Evolutionary conservation across 2,797 vertebrate species (phyloP), one percentile per base, ranked within the genome.

Genomic region (Malurus leucopterus): DNA sequence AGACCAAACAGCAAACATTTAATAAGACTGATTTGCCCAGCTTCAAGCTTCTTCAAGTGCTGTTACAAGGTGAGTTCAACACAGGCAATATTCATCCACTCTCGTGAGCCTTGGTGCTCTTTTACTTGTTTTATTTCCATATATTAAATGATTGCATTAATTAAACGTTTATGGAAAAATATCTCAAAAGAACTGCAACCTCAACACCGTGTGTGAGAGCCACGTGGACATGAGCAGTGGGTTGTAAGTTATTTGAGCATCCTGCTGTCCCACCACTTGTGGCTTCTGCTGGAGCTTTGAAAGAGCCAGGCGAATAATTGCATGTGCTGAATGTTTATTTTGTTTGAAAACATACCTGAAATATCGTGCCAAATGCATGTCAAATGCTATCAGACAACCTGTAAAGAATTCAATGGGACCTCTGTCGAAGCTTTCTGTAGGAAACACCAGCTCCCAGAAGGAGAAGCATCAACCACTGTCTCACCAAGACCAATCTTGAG

Each of bases 401-500:
- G 18, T 6, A 11, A 21, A 2, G 36, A 20, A 13, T 3, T 26
- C 2, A 2, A 1, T 17, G 32, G 10, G 11, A 65, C 1, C 4
- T 53, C n/a, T 54, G 15, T 19, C 6, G 11, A 70, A 40, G 64
- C 2, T 69, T 68, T 29, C 18, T 71, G 51, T 29, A 61, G 72
- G 72, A 85, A 65, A 8, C 14, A 3, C 16, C 2, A 3, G 30
- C 24, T 77, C 29, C 68, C 58, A 71, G 77, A 5, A 70, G 29
- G 11, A 82, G 23, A 5, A 50, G 4, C 3, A 36, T 4, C 7
- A 27, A 44, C 19, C 8, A 1, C 30, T 29, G 36, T 2, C 19
- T 62, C 26, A 1, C 30, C 68, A 46, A 22, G 50, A 61, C 7
- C n/a, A 23, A 32, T 47, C 13, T 24, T 41, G 43, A 19, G 38